Evolutionary conservation across 2,113 vertebrate genomes (phyloP).

Genomic region (Alosa alosa): DNA sequence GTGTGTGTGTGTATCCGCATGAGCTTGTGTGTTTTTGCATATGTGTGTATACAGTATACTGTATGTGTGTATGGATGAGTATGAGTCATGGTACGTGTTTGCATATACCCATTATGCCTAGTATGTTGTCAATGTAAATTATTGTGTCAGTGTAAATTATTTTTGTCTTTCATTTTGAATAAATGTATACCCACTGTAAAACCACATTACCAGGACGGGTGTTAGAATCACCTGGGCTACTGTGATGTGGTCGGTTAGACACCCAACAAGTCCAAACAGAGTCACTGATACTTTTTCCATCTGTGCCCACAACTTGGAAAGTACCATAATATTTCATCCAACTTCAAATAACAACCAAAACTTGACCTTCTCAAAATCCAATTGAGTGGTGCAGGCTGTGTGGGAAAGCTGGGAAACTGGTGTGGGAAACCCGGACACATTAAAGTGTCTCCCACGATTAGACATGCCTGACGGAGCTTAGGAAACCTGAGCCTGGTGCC

Average conservation of each 20-base stretch:
- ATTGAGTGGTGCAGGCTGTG: neutral
- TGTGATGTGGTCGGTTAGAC: neutral
- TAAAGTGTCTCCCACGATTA: constrained; percentile 5
- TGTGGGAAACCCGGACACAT: neutral
- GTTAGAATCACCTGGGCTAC: neutral
- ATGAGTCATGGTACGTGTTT: neutral
- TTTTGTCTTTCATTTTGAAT: neutral
- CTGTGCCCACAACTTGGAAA: neutral
- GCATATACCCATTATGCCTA: neutral
- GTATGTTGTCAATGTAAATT: neutral
- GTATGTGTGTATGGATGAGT: neutral
- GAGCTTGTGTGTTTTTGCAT: neutral
- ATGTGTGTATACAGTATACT: neutral
- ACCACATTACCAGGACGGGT: neutral
- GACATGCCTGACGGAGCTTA: neutral
- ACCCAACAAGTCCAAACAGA: neutral
- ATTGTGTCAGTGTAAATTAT: neutral
- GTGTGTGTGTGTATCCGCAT: neutral
- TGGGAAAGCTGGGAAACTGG: neutral
- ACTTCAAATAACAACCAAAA: neutral
- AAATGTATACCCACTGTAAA: neutral
- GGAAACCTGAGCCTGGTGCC: neutral
- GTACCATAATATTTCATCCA: neutral
- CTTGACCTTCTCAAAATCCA: constrained; percentile 10
- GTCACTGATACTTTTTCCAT: neutral